phyloP scores from a whole-genome alignment of 2,888 invertebrate genomes.

The Osmoderma eremita region DNA sequence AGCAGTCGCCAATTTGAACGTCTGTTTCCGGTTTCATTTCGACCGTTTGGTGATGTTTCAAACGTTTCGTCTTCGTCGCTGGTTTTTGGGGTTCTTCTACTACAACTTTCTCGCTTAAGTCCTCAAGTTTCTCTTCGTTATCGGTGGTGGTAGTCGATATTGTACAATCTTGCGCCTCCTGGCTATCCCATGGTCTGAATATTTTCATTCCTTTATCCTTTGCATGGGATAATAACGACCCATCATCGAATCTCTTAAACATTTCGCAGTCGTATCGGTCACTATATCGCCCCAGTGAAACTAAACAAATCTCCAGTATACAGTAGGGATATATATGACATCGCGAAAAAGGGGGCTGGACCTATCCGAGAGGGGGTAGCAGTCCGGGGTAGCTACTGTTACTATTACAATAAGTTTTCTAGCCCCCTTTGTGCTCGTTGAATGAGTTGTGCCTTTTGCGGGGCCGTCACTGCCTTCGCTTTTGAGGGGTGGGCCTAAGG shows the following conservation, averaged over 20 bases:
- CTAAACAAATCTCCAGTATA: constrained; percentile 60
- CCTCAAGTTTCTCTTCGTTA: constrained; percentile 13
- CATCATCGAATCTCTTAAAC: constrained; percentile 7
- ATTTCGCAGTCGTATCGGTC: constrained; percentile 5
- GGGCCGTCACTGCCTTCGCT: constrained; percentile 47
- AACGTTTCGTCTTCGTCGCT: constrained; percentile 6
- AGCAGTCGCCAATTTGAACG: background rate
- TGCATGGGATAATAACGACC: constrained; percentile 18
- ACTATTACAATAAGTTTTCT: constrained; percentile 59
- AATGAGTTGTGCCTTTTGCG: constrained; percentile 59
- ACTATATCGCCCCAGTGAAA: constrained; percentile 47
- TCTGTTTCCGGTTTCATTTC: background rate
- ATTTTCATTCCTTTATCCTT: constrained; percentile 46
- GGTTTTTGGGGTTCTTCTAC: background rate
- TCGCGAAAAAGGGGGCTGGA: constrained; percentile 57
- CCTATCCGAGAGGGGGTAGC: constrained; percentile 60
- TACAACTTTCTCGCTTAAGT: background rate
- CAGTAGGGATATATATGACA: constrained; percentile 57
- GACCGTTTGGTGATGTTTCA: background rate
- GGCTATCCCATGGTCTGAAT: constrained; percentile 54
- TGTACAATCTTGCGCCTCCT: constrained; percentile 67
- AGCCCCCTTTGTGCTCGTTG: constrained; percentile 61
- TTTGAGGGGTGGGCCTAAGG: constrained; percentile 47
- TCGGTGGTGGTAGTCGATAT: constrained; percentile 68
- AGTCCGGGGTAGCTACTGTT: constrained; percentile 33